Conservation (phyloP, 1,140 invertebrate species). For the Lycorma delicatula region DNA sequence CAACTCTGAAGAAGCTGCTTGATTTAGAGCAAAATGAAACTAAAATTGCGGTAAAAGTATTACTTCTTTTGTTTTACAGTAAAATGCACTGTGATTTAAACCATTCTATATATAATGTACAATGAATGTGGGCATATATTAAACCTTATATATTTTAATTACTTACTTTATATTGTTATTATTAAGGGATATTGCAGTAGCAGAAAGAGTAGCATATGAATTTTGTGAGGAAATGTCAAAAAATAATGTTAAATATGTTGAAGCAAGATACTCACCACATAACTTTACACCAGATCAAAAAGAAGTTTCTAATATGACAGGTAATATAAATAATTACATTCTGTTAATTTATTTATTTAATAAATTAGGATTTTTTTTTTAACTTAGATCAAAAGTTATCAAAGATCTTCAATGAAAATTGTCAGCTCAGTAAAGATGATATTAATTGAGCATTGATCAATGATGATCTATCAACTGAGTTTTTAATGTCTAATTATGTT, state of each 20-base stretch:
- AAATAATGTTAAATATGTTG: slow-evolving; percentile 45
- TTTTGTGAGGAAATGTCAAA: slow-evolving; percentile 46
- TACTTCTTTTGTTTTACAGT: background rate
- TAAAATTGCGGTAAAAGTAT: background rate
- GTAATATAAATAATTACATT: background rate
- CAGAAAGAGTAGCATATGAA: slow-evolving; percentile 49
- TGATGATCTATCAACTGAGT: too few relatives aligned
- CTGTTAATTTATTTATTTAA: background rate
- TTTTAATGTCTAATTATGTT: too few relatives aligned
- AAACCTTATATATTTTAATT: background rate
- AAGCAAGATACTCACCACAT: slow-evolving; percentile 48
- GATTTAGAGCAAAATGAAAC: background rate
- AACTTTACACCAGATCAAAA: slow-evolving; percentile 31
- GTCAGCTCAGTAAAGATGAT: too few relatives aligned
- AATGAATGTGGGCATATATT: too few relatives aligned
- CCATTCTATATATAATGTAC: background rate
- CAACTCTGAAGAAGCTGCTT: background rate
- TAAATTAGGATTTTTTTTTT: background rate
- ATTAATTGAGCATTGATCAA: too few relatives aligned
- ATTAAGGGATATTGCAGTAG: slow-evolving; percentile 37
- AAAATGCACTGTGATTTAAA: background rate
- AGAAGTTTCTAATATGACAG: background rate
- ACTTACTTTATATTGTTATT: background rate
- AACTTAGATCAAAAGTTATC: too few relatives aligned
- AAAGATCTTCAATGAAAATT: too few relatives aligned